Conservation (phyloP, 2,797 vertebrate species). For the Scolopax bukidnonensis region DNA sequence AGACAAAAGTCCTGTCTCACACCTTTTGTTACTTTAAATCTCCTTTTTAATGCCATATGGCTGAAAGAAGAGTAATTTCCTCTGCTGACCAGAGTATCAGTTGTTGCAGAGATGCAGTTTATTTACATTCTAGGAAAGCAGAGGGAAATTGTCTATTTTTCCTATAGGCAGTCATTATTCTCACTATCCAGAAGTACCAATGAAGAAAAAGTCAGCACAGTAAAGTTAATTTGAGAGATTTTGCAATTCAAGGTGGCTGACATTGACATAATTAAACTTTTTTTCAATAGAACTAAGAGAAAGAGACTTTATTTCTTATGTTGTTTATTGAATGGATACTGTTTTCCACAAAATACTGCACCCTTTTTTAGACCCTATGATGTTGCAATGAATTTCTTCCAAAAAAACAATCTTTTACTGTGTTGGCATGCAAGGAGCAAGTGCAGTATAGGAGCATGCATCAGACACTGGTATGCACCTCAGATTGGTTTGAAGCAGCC, state of each 20-base stretch:
- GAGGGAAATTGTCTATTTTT: background rate
- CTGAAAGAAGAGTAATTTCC: background rate
- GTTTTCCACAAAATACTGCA: background rate
- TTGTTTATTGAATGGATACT: background rate
- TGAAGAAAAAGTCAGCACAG: background rate
- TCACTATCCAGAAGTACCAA: background rate
- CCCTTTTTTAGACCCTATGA: background rate
- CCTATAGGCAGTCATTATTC: background rate
- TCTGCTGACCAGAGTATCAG: background rate
- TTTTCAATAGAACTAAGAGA: background rate
- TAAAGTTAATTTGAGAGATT: background rate
- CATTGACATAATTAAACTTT: background rate
- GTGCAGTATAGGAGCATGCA: background rate
- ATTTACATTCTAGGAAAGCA: background rate
- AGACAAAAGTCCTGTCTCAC: background rate
- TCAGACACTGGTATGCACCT: background rate
- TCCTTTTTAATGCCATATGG: background rate
- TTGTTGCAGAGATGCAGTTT: background rate
- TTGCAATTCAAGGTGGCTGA: background rate
- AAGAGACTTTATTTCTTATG: background rate
- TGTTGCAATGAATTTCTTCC: background rate
- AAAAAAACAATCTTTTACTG: background rate
- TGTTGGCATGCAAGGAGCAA: background rate
- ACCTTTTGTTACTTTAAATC: background rate
- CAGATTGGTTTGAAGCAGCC: background rate